These are phyloP conservation scores for Sarcophilus harrisii DNA, from an alignment of 2,797 vertebrate species.

Conservation along the genomic window DNA sequence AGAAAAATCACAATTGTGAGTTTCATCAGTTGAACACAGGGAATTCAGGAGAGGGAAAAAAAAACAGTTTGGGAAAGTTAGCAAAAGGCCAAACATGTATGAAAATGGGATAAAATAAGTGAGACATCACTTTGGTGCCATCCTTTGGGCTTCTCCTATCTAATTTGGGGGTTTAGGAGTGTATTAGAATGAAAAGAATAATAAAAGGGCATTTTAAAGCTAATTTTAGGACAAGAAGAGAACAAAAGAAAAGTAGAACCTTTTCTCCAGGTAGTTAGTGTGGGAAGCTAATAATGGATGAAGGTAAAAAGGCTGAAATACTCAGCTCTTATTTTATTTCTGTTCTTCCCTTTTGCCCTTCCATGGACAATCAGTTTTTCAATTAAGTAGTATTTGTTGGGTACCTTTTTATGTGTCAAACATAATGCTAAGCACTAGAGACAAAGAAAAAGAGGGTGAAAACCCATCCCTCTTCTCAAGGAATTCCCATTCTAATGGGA, in stretches of 20 bases:
- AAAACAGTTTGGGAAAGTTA: neutral
- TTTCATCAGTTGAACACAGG: neutral
- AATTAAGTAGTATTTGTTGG: neutral
- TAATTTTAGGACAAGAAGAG: neutral
- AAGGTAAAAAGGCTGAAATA: neutral
- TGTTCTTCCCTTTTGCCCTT: neutral
- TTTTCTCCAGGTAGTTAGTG: neutral
- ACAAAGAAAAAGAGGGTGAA: neutral
- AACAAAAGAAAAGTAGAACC: neutral
- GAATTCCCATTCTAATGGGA: neutral
- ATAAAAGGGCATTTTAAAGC: neutral
- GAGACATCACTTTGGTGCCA: neutral
- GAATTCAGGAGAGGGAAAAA: neutral
- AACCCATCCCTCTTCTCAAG: neutral
- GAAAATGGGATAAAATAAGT: neutral
- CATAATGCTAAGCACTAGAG: neutral
- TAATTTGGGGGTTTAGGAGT: neutral
- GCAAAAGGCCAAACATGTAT: neutral
- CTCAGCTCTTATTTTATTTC: neutral
- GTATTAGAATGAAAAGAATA: neutral
- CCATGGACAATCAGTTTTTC: neutral
- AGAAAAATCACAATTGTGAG: neutral
- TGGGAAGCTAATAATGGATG: neutral
- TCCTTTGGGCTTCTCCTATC: neutral
- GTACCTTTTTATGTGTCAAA: neutral